A percentile compares a stretch with the other conserved stretches of the same genome.
Conservation (phyloP, 2,113 vertebrate genomes). For the Casuarius casuarius region DNA sequence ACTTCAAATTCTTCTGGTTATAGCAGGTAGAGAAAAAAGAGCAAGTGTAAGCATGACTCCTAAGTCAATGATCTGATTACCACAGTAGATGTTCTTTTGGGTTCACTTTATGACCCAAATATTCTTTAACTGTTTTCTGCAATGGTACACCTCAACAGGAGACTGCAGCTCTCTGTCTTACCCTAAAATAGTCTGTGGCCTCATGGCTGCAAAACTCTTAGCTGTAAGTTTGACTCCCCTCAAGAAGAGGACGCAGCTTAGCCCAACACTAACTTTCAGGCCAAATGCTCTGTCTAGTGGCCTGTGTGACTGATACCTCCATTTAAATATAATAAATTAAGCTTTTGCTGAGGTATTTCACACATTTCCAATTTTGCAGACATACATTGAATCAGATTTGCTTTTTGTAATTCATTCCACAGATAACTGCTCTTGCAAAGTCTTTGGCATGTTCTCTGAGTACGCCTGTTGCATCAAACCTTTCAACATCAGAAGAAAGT, state of each 20-base stretch:
- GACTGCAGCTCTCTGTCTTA: neutral
- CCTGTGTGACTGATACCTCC: neutral
- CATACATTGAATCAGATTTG: too few species aligned
- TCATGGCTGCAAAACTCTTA: neutral
- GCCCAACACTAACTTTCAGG: neutral
- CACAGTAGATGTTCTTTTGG: neutral
- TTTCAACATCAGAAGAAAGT: neutral
- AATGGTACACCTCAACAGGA: neutral
- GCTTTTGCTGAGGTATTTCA: neutral
- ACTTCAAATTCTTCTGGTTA: neutral
- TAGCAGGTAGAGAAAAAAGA: neutral
- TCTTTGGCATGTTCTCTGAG: accelerated
- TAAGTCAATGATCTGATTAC: neutral
- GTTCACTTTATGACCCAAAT: neutral
- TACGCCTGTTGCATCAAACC: neutral
- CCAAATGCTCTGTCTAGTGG: neutral
- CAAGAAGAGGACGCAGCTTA: accelerated
- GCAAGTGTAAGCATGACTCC: neutral
- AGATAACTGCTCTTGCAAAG: neutral
- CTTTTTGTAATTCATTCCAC: neutral
- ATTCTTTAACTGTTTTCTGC: neutral
- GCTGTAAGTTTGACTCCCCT: neutral
- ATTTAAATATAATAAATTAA: neutral
- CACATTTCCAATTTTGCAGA: accelerated
- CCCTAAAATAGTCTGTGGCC: neutral